These are phyloP conservation scores for Artibeus jamaicensis DNA, from an alignment of 2,797 vertebrate species.

Conservation along the genomic window DNA sequence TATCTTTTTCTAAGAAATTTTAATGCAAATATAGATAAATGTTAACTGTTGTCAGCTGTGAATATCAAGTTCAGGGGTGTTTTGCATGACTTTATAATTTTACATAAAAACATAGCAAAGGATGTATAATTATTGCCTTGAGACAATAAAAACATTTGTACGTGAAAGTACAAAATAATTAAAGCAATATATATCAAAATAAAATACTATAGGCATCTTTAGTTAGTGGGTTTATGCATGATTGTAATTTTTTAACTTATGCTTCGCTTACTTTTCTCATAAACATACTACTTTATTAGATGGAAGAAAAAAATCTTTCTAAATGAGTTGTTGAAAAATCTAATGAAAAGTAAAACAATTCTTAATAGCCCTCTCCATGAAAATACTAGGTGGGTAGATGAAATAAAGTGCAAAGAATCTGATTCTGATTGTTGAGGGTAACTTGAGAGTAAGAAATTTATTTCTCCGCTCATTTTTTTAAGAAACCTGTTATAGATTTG, in stretches of 20 bases:
- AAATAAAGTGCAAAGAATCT: background rate
- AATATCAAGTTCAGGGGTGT: background rate
- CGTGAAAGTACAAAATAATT: background rate
- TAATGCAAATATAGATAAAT: background rate
- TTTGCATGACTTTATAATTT: background rate
- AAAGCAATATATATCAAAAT: background rate
- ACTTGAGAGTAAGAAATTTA: background rate
- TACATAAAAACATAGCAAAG: background rate
- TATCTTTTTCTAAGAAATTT: background rate
- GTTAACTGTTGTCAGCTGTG: background rate
- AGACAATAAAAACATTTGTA: background rate
- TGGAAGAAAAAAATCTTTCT: background rate
- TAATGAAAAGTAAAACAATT: conserved; percentile 1
- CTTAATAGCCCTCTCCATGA: background rate
- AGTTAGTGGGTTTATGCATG: background rate
- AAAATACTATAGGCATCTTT: background rate
- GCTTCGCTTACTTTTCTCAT: conserved; percentile 26
- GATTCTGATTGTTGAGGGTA: background rate
- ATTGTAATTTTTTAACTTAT: conserved; percentile 30
- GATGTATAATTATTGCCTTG: background rate
- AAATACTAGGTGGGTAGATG: background rate
- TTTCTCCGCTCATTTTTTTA: conserved; percentile 2
- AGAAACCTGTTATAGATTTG: background rate
- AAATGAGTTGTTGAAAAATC: background rate
- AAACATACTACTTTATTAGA: background rate